phyloP scores from a whole-genome alignment of 2,797 vertebrate species.

The Choloepus didactylus region DNA sequence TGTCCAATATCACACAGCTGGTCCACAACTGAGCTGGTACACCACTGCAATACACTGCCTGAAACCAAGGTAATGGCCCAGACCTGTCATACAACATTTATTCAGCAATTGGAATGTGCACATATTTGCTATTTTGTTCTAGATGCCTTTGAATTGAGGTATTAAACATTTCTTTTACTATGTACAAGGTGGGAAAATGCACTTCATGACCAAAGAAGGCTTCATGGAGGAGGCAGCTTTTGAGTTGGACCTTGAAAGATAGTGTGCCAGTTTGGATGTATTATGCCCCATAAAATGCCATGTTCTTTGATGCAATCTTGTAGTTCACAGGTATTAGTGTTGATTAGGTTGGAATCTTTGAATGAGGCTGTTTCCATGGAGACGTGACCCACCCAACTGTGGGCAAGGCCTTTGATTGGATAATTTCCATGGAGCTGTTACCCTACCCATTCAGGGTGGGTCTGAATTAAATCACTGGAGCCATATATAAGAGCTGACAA shows the following conservation, averaged over 20 bases:
- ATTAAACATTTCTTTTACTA: slow-evolving; percentile 20
- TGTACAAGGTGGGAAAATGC: not conserved
- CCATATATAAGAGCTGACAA: no score
- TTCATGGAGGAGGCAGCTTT: slow-evolving; percentile 27
- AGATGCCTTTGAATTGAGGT: not conserved
- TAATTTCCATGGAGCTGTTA: no score
- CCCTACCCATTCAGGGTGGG: no score
- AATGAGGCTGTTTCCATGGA: no score
- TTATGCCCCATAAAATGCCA: no score
- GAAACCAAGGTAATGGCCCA: slow-evolving; percentile 46
- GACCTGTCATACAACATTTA: not conserved
- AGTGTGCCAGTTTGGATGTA: no score
- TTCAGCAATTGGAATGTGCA: not conserved
- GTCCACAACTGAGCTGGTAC: not conserved
- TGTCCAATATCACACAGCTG: not conserved
- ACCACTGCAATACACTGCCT: not conserved
- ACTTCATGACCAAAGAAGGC: not conserved
- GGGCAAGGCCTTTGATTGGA: no score
- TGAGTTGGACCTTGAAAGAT: slow-evolving; percentile 44
- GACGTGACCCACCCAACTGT: no score
- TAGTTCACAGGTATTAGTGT: no score
- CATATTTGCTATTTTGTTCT: slow-evolving; percentile 33
- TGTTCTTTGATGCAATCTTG: no score
- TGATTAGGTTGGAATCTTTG: no score
- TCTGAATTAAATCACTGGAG: no score